Evolutionary conservation across 2,797 vertebrate species (phyloP).

Genomic region (Pachyuromys duprasi): DNA sequence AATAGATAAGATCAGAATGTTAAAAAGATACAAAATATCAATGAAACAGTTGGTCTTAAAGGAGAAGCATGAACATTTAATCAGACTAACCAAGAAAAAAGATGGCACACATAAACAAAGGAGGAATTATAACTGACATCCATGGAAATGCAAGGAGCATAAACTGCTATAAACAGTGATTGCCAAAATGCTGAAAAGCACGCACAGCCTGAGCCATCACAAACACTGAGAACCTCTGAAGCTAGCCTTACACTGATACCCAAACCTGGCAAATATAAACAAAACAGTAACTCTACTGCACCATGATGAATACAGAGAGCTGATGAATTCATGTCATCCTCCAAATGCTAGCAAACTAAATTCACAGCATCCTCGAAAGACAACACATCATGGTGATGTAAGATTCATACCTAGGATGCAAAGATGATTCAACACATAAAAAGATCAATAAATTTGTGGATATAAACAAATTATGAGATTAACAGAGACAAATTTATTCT

Average conservation of each 20-base stretch:
- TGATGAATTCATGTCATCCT: not conserved
- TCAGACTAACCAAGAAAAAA: not conserved
- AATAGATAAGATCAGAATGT: not conserved
- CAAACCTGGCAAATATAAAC: too few species aligned
- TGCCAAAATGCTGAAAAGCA: too few species aligned
- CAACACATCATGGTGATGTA: not conserved
- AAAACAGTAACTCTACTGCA: not conserved
- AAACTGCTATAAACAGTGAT: too few species aligned
- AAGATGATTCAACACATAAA: not conserved
- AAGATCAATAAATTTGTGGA: not conserved
- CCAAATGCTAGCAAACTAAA: not conserved
- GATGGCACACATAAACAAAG: not conserved
- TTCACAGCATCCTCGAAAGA: not conserved
- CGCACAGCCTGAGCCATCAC: not conserved
- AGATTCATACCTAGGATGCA: not conserved
- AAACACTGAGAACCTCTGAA: not conserved
- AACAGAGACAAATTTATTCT: not conserved
- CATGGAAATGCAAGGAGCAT: not conserved
- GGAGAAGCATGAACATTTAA: not conserved
- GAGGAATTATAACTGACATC: not conserved
- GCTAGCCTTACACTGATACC: not conserved
- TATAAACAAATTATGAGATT: not conserved
- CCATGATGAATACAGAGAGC: not conserved
- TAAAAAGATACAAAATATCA: not conserved
- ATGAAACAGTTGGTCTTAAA: not conserved